Conservation (phyloP, 2,797 vertebrate species). For the Cyprinodon diabolis region DNA sequence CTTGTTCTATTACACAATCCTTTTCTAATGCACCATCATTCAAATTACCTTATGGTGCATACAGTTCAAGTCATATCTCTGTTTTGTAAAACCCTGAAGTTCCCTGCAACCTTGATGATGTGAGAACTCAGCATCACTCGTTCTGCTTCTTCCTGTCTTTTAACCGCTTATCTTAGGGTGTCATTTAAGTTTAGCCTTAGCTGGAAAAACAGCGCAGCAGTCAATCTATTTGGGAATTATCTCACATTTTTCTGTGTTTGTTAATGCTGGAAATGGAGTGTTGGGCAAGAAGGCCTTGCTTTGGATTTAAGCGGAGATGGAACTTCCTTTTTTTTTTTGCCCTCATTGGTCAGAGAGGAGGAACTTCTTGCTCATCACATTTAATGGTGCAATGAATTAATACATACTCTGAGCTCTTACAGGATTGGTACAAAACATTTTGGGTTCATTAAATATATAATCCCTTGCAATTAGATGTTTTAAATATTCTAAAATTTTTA, state of each 20-base stretch:
- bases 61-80: neutral
- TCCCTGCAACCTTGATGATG: neutral
- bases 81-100: neutral
- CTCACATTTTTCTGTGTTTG: conserved; percentile 1
- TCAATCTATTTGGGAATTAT: conserved; percentile 3
- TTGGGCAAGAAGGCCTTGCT: neutral
- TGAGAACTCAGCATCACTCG: conserved; percentile 2
- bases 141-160: conserved; percentile 2
- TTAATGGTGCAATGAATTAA: conserved; percentile 31
- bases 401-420: neutral
- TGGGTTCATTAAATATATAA: neutral
- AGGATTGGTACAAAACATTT: conserved; percentile 1
- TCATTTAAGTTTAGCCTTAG: conserved; percentile 6
- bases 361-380: conserved; percentile 9
- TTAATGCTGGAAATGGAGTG: neutral
- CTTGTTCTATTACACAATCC: neutral
- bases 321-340: conserved; percentile 15
- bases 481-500: neutral
- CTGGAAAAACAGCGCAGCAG: neutral
- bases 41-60: no score
- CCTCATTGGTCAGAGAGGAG: conserved; percentile 26
- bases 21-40: neutral
- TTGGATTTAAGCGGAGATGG: neutral
- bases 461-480: neutral
- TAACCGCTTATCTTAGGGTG: neutral